Evolutionary conservation across 1,140 invertebrate genomes (phyloP).

Genomic region (Dreissena polymorpha): DNA sequence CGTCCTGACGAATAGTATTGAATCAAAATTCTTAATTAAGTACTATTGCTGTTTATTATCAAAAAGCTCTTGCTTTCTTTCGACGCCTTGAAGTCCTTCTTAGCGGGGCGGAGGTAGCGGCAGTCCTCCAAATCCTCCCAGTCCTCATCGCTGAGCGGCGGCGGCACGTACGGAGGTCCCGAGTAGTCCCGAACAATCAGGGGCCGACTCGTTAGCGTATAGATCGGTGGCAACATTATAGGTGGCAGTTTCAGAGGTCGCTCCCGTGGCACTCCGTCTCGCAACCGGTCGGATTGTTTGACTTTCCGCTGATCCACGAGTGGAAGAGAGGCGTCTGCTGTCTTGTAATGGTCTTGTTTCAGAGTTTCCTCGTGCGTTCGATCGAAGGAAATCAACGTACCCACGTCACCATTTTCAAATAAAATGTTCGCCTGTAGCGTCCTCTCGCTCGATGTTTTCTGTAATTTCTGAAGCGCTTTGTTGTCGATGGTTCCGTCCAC

Average conservation of each 20-base stretch:
- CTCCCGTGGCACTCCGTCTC: slow-evolving; percentile 15
- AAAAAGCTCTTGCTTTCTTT: slow-evolving; percentile 38
- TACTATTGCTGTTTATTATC: not conserved
- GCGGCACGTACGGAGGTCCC: not conserved
- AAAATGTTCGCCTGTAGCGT: slow-evolving; percentile 46
- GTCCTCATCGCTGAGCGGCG: slow-evolving; percentile 16
- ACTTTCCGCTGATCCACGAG: slow-evolving; percentile 1
- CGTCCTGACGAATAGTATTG: too few species aligned
- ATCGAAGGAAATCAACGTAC: slow-evolving; percentile 47
- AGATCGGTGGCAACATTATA: slow-evolving; percentile 44
- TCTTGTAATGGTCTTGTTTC: slow-evolving; percentile 10
- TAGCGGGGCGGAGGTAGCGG: slow-evolving; percentile 39
- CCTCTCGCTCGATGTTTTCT: slow-evolving; percentile 51
- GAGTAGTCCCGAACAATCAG: slow-evolving; percentile 33
- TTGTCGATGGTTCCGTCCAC: slow-evolving; percentile 52
- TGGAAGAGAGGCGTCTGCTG: not conserved
- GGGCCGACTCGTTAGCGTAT: slow-evolving; percentile 38
- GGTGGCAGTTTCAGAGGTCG: slow-evolving; percentile 44
- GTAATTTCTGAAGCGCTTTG: slow-evolving; percentile 36
- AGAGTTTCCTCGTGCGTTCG: slow-evolving; percentile 13
- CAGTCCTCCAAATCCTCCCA: slow-evolving; percentile 50
- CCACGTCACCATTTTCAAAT: slow-evolving; percentile 50
- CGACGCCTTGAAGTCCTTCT: slow-evolving; percentile 37
- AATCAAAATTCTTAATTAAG: too few species aligned
- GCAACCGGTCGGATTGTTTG: not conserved